These are phyloP conservation scores for Apogon talboti DNA, from an alignment of 2,797 vertebrate genomes.

Conservation along the genomic window DNA sequence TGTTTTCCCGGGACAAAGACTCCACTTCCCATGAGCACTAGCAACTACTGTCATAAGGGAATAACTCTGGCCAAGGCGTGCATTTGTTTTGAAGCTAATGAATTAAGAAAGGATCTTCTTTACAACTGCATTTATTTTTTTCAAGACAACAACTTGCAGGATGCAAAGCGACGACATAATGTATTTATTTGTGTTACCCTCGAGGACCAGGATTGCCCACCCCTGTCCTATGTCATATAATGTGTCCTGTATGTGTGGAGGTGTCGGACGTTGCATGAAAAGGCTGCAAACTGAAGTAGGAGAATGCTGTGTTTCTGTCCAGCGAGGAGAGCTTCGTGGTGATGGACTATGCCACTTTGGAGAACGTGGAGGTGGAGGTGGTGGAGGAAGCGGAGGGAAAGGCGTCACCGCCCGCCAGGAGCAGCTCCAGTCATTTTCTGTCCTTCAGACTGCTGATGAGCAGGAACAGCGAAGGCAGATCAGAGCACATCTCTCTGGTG, in stretches of 20 bases:
- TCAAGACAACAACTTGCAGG: no score
- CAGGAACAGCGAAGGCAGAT: constrained; percentile 89
- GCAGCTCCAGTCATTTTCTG: constrained; percentile 59
- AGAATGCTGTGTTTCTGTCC: constrained; percentile 1
- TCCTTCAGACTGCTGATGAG: constrained; percentile 88
- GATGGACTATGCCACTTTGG: constrained; percentile 90
- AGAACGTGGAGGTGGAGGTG: constrained; percentile 87
- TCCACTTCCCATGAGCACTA: no score
- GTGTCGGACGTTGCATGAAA: background rate
- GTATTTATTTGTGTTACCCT: no score
- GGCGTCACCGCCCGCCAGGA: constrained; percentile 57
- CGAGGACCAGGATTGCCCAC: no score
- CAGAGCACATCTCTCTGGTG: constrained; percentile 84
- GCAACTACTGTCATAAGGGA: no score
- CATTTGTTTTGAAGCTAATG: no score
- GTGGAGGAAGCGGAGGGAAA: constrained; percentile 72
- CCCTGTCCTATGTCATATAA: background rate
- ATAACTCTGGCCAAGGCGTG: no score
- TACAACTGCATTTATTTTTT: no score
- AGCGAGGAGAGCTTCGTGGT: constrained; percentile 95
- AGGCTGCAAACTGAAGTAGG: background rate
- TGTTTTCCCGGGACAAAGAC: no score
- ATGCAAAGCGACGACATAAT: no score
- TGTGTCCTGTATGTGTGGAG: background rate
- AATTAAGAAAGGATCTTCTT: no score